Evolutionary conservation across 1,140 invertebrate species (phyloP), one percentile per base, ranked within the genome.

Genomic region (Parasteatoda tepidariorum): DNA sequence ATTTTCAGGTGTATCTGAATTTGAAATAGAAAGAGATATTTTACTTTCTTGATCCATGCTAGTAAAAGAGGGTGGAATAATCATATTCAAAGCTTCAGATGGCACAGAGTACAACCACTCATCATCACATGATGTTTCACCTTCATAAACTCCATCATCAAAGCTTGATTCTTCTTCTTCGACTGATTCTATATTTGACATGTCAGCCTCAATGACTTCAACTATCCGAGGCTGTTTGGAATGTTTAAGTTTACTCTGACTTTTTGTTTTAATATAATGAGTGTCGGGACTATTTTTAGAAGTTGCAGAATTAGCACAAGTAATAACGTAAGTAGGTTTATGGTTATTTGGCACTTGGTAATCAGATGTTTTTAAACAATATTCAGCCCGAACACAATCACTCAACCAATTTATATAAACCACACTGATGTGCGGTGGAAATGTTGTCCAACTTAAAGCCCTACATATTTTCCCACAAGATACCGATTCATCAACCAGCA

Each of bases 121-220:
- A 76, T 76, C 74, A 64, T 76, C 74, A 66, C 74, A 76, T 0
- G 74, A 64, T 30, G 74, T 76, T 22, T 76, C 74, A 2, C 48
- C 74, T 3, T 76, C 74, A 48, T 76, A 76, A 1, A 61, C 31
- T 26, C 74, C 74, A 76, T 76, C 74, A 64, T 76, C 74, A 76
- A 24, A 76, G 0, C 59, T 41, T 2, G 74, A 64, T 6, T 11
- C 38, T 48, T 76, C 74, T 15, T 22, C 71, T 11, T 18, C 9
- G 15, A 64, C 34, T 30, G 5, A 18, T 26, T 41, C 74, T 13
- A 55, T 30, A 48, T 28, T 11, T 9, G 38, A 13, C 18, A 28
- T 30, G 15, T 64, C 74, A 48, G 6, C 33, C 6, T 24, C 30
- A 59, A 9, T 31, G 13, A 18, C 9, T 48, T 9, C 9, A 48